Conservation (phyloP, 2,888 invertebrate species). For the Caenorhabditis japonica region DNA sequence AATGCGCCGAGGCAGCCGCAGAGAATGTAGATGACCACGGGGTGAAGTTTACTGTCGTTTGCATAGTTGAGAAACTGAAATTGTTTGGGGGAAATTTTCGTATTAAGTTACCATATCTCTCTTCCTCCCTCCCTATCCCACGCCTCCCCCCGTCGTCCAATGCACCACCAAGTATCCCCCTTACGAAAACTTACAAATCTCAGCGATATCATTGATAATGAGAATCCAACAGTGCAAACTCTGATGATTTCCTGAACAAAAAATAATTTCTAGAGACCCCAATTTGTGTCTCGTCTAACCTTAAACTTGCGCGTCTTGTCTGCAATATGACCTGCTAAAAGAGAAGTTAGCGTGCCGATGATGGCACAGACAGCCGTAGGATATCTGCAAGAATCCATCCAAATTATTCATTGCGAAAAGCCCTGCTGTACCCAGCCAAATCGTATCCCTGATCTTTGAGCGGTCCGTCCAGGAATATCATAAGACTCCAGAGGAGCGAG, state of each 20-base stretch:
- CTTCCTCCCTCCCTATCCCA: neutral
- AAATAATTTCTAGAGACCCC: no score
- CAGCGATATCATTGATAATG: conserved; percentile 30
- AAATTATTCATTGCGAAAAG: conserved; percentile 10
- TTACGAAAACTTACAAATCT: conserved; percentile 19
- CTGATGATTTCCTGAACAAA: conserved; percentile 47
- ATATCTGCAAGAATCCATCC: conserved; percentile 41
- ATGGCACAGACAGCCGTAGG: conserved; percentile 60
- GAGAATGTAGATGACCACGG: conserved; percentile 27
- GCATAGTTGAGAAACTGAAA: conserved; percentile 24
- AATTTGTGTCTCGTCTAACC: no score
- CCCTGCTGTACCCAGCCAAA: conserved; percentile 43
- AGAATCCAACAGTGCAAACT: conserved; percentile 52
- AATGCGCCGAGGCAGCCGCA: conserved; percentile 55
- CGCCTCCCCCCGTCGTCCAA: no score
- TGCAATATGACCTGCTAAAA: conserved; percentile 66
- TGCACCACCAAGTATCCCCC: no score
- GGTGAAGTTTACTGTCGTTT: neutral
- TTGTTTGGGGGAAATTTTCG: no score
- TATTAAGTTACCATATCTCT: no score
- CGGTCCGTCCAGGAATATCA: conserved; percentile 56
- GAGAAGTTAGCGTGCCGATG: conserved; percentile 65
- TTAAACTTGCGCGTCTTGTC: conserved; percentile 73
- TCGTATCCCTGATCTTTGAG: conserved; percentile 48
- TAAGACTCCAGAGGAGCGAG: conserved; percentile 66